Conservation (phyloP, 2,888 invertebrate genomes). For the Hydroisotoma schaefferi region DNA sequence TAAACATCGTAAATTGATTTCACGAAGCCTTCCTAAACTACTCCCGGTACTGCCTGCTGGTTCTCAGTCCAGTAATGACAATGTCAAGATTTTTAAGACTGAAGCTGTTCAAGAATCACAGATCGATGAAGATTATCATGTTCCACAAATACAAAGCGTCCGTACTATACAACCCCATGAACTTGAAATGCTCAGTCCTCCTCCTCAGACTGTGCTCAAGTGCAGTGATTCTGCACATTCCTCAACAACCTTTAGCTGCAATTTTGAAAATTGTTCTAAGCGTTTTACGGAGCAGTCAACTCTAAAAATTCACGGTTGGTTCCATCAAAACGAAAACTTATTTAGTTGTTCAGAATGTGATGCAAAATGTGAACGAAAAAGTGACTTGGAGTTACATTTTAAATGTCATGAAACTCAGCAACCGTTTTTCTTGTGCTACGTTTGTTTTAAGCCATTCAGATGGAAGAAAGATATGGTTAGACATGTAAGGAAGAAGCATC, state of each 20-base stretch:
- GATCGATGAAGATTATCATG: not conserved
- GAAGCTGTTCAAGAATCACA: not conserved
- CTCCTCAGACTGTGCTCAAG: too few relatives aligned
- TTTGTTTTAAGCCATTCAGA: constrained; percentile 14
- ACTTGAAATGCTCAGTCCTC: too few relatives aligned
- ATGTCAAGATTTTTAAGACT: not conserved
- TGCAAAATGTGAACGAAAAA: constrained; percentile 12
- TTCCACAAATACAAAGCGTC: not conserved
- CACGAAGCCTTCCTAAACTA: not conserved
- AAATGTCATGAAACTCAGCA: not conserved
- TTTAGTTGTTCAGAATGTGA: constrained; percentile 10
- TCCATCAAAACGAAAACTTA: constrained; percentile 4
- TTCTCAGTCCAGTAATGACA: not conserved
- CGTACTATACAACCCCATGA: not conserved
- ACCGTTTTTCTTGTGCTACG: constrained; percentile 13
- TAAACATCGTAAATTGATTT: not conserved
- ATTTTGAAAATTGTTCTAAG: constrained; percentile 1
- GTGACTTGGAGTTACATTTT: constrained; percentile 10
- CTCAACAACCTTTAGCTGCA: not conserved
- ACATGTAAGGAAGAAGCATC: constrained; percentile 12
- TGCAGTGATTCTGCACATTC: not conserved
- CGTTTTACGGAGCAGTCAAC: constrained; percentile 6
- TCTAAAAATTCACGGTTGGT: constrained; percentile 4
- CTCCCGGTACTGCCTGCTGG: not conserved
- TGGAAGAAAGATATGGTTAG: constrained; percentile 16